Percentiles rank a stretch among this genome's conserved stretches.
phyloP scores from a whole-genome alignment of 2,113 vertebrate genomes.

The Trematomus loennbergii region DNA sequence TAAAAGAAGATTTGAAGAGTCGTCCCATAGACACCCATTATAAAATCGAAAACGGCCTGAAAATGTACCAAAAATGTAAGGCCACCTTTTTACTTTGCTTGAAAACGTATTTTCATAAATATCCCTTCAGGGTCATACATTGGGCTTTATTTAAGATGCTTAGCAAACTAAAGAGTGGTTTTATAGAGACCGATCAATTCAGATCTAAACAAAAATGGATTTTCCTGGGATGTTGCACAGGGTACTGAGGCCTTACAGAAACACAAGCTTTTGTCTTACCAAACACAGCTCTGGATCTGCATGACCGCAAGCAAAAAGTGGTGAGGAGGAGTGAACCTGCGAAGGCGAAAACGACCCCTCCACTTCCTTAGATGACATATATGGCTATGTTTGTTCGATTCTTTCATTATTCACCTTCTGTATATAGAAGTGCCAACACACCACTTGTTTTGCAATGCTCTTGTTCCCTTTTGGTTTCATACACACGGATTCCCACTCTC shows the following conservation, averaged over 20 bases:
- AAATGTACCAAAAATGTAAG: background rate
- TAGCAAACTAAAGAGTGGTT: conserved; percentile 8
- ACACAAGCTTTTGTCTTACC: background rate
- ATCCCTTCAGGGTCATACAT: background rate
- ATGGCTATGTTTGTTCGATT: conserved; percentile 5
- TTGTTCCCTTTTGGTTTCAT: background rate
- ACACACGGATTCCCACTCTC: conserved; percentile 6
- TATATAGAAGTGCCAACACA: conserved; percentile 22
- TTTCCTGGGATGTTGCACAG: background rate
- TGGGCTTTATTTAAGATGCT: background rate
- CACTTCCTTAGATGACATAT: background rate
- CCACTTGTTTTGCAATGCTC: background rate
- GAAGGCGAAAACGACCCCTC: background rate
- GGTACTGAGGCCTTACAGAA: background rate
- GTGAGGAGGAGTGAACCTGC: background rate
- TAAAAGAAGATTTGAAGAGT: no score
- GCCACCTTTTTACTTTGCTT: no score
- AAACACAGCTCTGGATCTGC: background rate
- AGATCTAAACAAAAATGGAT: background rate
- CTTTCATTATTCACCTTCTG: conserved; percentile 23
- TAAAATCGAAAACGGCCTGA: no score
- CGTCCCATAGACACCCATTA: no score
- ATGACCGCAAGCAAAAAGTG: conserved; percentile 6
- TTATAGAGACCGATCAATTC: background rate
- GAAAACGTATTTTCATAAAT: no score